phyloP scores from a whole-genome alignment of 2,113 vertebrate species.

The Campylorhamphus procurvoides region DNA sequence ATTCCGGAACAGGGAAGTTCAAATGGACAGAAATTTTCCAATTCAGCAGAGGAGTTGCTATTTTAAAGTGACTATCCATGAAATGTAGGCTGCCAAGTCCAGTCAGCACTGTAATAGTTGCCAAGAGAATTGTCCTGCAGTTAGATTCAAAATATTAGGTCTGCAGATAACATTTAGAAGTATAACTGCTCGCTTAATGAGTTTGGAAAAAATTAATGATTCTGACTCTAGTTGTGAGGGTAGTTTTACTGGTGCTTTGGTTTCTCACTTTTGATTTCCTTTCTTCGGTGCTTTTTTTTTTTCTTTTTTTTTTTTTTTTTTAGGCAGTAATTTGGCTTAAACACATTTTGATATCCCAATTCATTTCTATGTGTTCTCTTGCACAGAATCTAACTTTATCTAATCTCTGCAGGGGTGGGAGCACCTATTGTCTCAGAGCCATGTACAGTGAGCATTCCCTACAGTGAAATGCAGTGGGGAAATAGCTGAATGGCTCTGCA shows the following conservation, averaged over 20 bases:
- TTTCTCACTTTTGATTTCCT: background rate
- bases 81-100: background rate
- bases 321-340: background rate
- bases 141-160: background rate
- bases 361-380: background rate
- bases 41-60: background rate
- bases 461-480: background rate
- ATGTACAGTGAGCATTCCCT: background rate
- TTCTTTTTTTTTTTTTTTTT: background rate
- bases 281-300: rapidly evolving
- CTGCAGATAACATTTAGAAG: background rate
- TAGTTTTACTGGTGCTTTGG: background rate
- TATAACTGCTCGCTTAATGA: background rate
- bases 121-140: background rate
- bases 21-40: background rate
- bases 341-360: background rate
- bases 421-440: background rate
- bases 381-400: background rate
- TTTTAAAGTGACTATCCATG: background rate
- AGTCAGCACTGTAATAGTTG: background rate
- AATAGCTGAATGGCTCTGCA: background rate
- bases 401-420: background rate
- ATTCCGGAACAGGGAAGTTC: background rate
- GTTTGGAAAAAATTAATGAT: background rate
- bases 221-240: background rate